Percentiles rank a stretch among this genome's conserved stretches.
phyloP scores from a whole-genome alignment of 2,888 invertebrate species.

The Gastracanthus pulcherrimus region DNA sequence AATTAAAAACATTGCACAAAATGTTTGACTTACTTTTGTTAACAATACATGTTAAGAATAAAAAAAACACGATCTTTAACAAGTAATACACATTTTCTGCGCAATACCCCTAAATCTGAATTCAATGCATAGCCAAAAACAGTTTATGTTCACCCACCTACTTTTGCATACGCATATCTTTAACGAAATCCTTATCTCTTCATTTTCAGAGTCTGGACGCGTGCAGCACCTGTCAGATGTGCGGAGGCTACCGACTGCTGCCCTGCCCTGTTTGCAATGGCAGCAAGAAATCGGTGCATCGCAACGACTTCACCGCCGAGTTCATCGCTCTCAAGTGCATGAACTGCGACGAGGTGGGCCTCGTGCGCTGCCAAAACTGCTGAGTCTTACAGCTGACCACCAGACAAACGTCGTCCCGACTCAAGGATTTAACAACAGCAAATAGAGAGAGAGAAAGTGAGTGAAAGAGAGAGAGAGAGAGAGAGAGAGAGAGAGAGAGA shows the following conservation, averaged over 20 bases:
- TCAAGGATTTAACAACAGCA: not conserved
- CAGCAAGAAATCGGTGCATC: constrained; percentile 95
- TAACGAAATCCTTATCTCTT: not conserved
- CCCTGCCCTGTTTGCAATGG: constrained; percentile 96
- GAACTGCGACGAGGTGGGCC: constrained; percentile 96
- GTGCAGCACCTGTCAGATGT: constrained; percentile 89
- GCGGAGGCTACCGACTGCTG: constrained; percentile 94
- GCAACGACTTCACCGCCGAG: constrained; percentile 96
- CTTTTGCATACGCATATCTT: not conserved
- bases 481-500: not conserved
- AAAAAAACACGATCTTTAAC: too few relatives aligned
- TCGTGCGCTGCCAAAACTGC: constrained; percentile 93
- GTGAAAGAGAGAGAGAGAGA: not conserved
- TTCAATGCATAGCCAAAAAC: too few relatives aligned
- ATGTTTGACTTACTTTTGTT: too few relatives aligned
- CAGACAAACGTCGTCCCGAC: not conserved
- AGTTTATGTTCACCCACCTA: not conserved
- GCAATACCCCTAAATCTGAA: too few relatives aligned
- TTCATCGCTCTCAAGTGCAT: constrained; percentile 96
- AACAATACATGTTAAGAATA: too few relatives aligned
- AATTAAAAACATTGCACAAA: too few relatives aligned
- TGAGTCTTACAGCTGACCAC: not conserved
- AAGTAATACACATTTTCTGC: too few relatives aligned
- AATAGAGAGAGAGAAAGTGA: not conserved
- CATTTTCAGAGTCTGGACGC: constrained; percentile 86